Percentiles rank a stretch among this genome's conserved stretches.
These are phyloP conservation scores for Azorinus chamasolen DNA, from an alignment of 2,888 invertebrate species.

Conservation along the genomic window DNA sequence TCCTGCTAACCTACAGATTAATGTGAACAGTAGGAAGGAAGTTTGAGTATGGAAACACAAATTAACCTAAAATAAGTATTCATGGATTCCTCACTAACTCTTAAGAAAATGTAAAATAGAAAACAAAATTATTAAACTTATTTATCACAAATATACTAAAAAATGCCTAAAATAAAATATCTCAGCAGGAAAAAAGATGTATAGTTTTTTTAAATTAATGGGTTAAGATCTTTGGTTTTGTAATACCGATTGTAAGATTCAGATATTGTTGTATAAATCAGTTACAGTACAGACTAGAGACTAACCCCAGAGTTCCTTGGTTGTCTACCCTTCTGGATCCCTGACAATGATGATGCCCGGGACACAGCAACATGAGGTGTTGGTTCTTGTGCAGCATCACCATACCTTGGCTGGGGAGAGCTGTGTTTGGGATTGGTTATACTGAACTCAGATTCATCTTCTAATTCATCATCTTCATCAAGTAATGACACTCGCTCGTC, in stretches of 20 bases:
- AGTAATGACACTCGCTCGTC: slow-evolving; percentile 92
- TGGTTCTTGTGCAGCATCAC: slow-evolving; percentile 39
- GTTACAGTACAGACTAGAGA: too few species aligned
- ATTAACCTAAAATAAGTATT: too few species aligned
- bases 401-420: slow-evolving; percentile 23
- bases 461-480: slow-evolving; percentile 80
- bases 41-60: background rate
- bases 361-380: slow-evolving; percentile 38
- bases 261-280: too few species aligned
- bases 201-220: too few species aligned
- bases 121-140: background rate
- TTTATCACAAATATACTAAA: background rate
- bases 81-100: too few species aligned
- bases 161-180: background rate
- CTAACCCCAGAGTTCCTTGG: background rate
- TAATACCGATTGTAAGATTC: too few species aligned
- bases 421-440: slow-evolving; percentile 3
- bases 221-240: too few species aligned
- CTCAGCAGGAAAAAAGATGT: background rate
- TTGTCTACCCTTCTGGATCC: slow-evolving; percentile 19
- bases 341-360: slow-evolving; percentile 47
- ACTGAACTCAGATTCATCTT: slow-evolving; percentile 22
- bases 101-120: too few species aligned
- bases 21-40: background rate
- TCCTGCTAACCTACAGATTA: slow-evolving; percentile 33